Conservation (phyloP, 1,140 invertebrate species). For the Pseudachorutes palmiensis region DNA sequence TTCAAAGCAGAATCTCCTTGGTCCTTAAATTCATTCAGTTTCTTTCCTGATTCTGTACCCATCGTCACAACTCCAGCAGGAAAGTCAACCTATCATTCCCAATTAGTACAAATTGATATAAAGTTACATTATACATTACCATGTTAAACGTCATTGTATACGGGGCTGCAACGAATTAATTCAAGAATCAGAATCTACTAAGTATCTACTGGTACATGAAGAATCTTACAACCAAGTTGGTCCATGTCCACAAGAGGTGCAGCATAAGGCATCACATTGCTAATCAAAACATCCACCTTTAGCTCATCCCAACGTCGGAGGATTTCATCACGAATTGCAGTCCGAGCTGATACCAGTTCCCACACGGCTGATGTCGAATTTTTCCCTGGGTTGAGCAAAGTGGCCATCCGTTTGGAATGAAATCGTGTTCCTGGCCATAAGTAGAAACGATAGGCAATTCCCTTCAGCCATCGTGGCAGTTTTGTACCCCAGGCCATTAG, state of each 20-base stretch:
- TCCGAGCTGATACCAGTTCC: constrained; percentile 5
- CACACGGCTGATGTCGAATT: constrained; percentile 1
- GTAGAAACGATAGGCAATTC: not conserved
- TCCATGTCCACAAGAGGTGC: not conserved
- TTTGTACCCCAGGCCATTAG: not conserved
- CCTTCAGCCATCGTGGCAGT: not conserved
- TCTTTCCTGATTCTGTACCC: constrained; percentile 40
- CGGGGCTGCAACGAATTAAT: not conserved
- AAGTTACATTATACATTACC: constrained; percentile 37
- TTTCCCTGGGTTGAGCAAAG: not conserved
- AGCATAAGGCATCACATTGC: constrained; percentile 21
- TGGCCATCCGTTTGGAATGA: not conserved
- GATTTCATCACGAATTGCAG: constrained; percentile 10
- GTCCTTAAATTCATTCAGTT: constrained; percentile 26
- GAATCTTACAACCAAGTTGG: constrained; percentile 13
- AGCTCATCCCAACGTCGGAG: constrained; percentile 4
- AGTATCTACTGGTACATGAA: no score
- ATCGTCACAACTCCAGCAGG: constrained; percentile 41
- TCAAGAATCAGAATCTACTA: not conserved
- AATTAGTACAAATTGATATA: not conserved
- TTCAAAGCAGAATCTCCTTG: constrained; percentile 15
- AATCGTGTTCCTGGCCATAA: not conserved
- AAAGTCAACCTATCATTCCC: constrained; percentile 37
- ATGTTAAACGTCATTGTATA: constrained; percentile 41
- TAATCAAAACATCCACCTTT: constrained; percentile 18